Evolutionary conservation across 2,888 invertebrate genomes (phyloP), one percentile per base, ranked within the genome.

Genomic region (Cataglyphis albicans): DNA sequence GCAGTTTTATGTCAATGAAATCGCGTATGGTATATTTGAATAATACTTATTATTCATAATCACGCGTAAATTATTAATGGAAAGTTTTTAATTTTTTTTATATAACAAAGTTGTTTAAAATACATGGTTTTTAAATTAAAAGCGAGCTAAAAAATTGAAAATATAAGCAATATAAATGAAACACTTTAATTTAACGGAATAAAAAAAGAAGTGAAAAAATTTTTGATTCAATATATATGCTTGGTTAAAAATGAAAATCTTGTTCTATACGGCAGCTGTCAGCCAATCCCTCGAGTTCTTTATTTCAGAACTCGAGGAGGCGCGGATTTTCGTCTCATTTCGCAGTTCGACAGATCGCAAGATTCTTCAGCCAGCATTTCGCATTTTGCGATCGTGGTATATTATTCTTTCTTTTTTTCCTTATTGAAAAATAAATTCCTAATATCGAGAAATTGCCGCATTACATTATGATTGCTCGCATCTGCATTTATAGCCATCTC

Each of bases 301-400:
- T 48, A 72, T 81, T 70, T 76, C 29, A 67, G 61, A 59, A 18
- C 41, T 63, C 18, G 48, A 21, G 21, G 64, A 38, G 82, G 83
- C 59, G 61, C 75, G 70, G 76, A 76, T 83, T 84, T 83, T 82
- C 74, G 82, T 70, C 41, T 85, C 85, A 87, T 88, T 89, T 89
- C 78, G 87, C 88, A 84, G 84, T 87, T 90, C 88, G 87, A 76
- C 88, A 87, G 85, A 87, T 84, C 84, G 85, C 73, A 70, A 83
- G 82, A 89, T 89, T 75, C 78, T 82, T 87, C 82, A 84, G 82
- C 81, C 83, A 81, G 82, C 83, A 85, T 84, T 83, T 88, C 80
- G 41, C 78, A 55, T 76, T 84, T 83, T 76, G 73, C 82, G 70
- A 72, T 59, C 81, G 81, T n/a, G 52, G 65, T 57, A 70, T 81